Evolutionary conservation across 2,888 invertebrate genomes (phyloP).

Genomic region (Morpho achilles): DNA sequence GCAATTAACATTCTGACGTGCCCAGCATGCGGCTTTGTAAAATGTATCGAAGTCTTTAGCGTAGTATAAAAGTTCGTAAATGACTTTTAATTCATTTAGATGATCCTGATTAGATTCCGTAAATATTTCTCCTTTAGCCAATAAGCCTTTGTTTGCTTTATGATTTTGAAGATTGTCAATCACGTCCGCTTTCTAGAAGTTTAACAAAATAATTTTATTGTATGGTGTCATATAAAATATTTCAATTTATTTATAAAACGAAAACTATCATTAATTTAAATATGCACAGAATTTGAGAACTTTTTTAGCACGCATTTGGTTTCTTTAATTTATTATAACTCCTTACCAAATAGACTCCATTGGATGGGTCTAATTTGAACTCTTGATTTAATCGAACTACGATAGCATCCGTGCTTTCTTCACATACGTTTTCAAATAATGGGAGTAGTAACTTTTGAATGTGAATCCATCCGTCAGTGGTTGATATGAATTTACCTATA

Average conservation of each 20-base stretch:
- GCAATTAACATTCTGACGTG: slow-evolving; percentile 81
- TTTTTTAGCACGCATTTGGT: not conserved
- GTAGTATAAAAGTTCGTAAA: slow-evolving; percentile 72
- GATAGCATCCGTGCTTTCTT: slow-evolving; percentile 46
- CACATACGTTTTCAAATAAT: slow-evolving; percentile 66
- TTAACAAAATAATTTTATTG: too few relatives aligned
- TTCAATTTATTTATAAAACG: not conserved
- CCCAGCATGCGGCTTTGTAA: slow-evolving; percentile 78
- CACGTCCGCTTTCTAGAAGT: slow-evolving; percentile 51
- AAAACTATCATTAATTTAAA: not conserved
- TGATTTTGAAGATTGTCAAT: slow-evolving; percentile 46
- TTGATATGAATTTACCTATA: slow-evolving; percentile 32
- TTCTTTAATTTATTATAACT: slow-evolving; percentile 1
- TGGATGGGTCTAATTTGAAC: slow-evolving; percentile 45
- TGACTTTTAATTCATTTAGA: slow-evolving; percentile 47
- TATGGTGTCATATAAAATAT: not conserved
- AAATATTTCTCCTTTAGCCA: slow-evolving; percentile 61
- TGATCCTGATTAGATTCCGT: slow-evolving; percentile 55
- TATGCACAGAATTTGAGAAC: not conserved
- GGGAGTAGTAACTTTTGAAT: slow-evolving; percentile 57
- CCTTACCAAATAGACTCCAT: slow-evolving; percentile 54
- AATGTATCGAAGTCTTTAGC: slow-evolving; percentile 80
- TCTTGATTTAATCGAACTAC: slow-evolving; percentile 46
- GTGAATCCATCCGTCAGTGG: slow-evolving; percentile 50
- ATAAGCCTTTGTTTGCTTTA: slow-evolving; percentile 42